A percentile compares a stretch with the other conserved stretches of the same genome.
Conservation (phyloP, 2,113 vertebrate genomes). For the Lepidothrix coronata region DNA sequence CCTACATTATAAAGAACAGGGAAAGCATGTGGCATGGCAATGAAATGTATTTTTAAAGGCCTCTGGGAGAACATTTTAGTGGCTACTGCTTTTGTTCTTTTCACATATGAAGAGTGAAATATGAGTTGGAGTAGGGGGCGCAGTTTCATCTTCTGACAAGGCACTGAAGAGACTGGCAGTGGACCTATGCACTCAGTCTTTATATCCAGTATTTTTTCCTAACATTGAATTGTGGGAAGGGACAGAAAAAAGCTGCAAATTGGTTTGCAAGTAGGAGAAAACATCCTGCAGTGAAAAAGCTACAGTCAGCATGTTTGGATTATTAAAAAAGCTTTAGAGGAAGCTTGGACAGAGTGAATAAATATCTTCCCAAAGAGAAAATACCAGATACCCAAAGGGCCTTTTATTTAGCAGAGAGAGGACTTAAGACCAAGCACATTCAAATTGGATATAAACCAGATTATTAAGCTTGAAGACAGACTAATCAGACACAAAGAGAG, state of each 20-base stretch:
- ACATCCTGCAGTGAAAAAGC: not conserved
- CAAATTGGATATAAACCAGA: not conserved
- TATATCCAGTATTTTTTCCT: not conserved
- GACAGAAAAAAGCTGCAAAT: not conserved
- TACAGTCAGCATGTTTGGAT: not conserved
- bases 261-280: not conserved
- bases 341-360: not conserved
- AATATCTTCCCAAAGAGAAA: not conserved
- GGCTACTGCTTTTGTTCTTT: not conserved
- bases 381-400: not conserved
- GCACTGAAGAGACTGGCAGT: not conserved
- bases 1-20: not conserved
- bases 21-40: not conserved
- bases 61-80: not conserved
- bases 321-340: slow-evolving; percentile 15
- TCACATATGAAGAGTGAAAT: not conserved
- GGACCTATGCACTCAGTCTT: not conserved
- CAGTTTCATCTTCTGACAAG: not conserved
- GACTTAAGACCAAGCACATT: not conserved
- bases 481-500: not conserved
- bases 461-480: not conserved
- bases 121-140: not conserved
- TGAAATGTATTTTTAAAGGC: not conserved
- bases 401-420: not conserved
- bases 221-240: not conserved